Conservation (phyloP, 2,888 invertebrate genomes). For the Philereme transversata region DNA sequence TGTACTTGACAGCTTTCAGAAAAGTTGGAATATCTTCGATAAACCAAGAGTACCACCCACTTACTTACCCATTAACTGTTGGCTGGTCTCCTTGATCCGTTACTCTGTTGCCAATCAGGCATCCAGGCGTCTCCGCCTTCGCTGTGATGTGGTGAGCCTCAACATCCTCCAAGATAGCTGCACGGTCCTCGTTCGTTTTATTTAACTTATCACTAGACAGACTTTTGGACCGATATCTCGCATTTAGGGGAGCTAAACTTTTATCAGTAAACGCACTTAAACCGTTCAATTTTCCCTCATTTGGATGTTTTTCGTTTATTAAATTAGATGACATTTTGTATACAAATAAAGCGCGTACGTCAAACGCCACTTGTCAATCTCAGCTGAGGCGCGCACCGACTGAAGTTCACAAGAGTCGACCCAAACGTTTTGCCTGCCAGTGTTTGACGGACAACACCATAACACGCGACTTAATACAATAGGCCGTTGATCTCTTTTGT, state of each 20-base stretch:
- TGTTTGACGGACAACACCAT: conserved; percentile 62
- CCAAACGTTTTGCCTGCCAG: conserved; percentile 64
- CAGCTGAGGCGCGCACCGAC: conserved; percentile 64
- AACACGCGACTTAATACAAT: conserved; percentile 55
- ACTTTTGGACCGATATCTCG: conserved; percentile 75
- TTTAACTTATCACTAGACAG: conserved; percentile 81
- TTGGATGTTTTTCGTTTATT: conserved; percentile 69
- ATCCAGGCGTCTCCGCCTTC: conserved; percentile 74
- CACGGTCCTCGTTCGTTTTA: conserved; percentile 71
- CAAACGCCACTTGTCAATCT: conserved; percentile 64
- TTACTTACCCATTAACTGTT: conserved; percentile 65
- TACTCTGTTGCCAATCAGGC: conserved; percentile 63
- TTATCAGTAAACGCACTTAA: conserved; percentile 72
- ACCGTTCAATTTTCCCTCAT: conserved; percentile 71
- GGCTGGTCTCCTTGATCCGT: conserved; percentile 59
- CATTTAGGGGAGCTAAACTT: conserved; percentile 66
- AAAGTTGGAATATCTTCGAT: conserved; percentile 2
- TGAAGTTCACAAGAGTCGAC: conserved; percentile 58
- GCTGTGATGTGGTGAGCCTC: conserved; percentile 71
- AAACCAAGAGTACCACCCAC: conserved; percentile 16
- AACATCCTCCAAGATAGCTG: conserved; percentile 75
- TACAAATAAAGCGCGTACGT: conserved; percentile 58
- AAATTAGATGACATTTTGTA: conserved; percentile 75
- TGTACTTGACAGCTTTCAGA: too few species aligned
- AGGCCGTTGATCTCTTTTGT: conserved; percentile 48